Conservation (phyloP, 2,888 invertebrate genomes). For the Liodrosophila aerea region DNA sequence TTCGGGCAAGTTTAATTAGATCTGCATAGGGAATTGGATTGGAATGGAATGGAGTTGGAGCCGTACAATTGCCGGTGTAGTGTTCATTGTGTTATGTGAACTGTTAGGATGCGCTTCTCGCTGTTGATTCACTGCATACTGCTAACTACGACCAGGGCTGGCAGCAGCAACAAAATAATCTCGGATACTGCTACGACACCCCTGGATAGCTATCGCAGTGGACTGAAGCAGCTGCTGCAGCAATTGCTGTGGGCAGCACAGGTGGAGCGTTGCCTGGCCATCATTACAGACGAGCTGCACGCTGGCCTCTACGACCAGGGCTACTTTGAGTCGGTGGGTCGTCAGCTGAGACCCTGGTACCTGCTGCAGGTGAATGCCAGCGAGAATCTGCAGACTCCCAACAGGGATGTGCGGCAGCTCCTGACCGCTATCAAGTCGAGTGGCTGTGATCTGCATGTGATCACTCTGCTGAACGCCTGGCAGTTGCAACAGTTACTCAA, state of each 20-base stretch:
- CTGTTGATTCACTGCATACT: slow-evolving; percentile 19
- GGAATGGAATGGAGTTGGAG: not conserved
- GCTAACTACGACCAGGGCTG: slow-evolving; percentile 4
- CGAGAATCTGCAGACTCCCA: slow-evolving; percentile 87
- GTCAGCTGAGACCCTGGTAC: slow-evolving; percentile 56
- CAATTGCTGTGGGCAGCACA: slow-evolving; percentile 54
- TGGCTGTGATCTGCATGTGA: slow-evolving; percentile 88
- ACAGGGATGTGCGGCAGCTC: slow-evolving; percentile 84
- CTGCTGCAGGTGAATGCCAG: slow-evolving; percentile 85
- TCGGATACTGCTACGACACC: not conserved
- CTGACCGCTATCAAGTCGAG: slow-evolving; percentile 85
- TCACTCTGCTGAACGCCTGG: slow-evolving; percentile 88
- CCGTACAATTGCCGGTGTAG: not conserved
- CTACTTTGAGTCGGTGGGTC: slow-evolving; percentile 59
- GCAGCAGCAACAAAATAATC: no score
- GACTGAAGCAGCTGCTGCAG: slow-evolving; percentile 57
- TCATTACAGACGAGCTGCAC: slow-evolving; percentile 79
- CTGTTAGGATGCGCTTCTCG: slow-evolving; percentile 22
- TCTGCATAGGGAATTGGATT: slow-evolving; percentile 62
- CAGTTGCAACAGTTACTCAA: slow-evolving; percentile 87
- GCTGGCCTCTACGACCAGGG: slow-evolving; percentile 61
- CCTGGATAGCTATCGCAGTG: slow-evolving; percentile 45
- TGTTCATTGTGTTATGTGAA: slow-evolving; percentile 7
- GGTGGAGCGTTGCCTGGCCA: slow-evolving; percentile 76
- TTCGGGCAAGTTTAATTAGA: slow-evolving; percentile 65